These are phyloP conservation scores for Gallinago media DNA, from an alignment of 2,113 vertebrate species.

Conservation along the genomic window DNA sequence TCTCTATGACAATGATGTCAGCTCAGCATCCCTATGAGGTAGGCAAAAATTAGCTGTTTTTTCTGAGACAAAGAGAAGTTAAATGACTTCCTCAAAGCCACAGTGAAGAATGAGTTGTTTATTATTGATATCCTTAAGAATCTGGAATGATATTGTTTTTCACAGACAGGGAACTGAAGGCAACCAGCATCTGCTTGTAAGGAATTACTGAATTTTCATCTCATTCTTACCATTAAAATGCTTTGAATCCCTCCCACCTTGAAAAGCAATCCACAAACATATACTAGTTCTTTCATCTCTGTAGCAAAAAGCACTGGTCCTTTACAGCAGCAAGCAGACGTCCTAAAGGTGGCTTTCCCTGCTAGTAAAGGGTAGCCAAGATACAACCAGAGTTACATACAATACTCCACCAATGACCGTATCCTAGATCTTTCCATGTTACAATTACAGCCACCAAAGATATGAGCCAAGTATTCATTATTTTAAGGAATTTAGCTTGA, in stretches of 20 bases:
- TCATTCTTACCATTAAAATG: not conserved
- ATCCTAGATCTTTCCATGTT: not conserved
- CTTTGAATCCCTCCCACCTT: not conserved
- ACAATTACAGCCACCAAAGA: not conserved
- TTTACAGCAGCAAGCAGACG: not conserved
- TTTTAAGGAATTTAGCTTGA: not conserved
- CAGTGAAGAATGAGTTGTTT: not conserved
- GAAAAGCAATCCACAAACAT: not conserved
- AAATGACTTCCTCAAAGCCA: not conserved
- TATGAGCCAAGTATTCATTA: not conserved
- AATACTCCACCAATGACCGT: not conserved
- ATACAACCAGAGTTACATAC: not conserved
- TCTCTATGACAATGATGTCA: not conserved
- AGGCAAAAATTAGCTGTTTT: not conserved
- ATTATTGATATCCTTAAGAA: not conserved
- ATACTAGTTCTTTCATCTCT: not conserved
- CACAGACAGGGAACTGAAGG: not conserved
- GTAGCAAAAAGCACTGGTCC: not conserved
- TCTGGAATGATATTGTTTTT: not conserved
- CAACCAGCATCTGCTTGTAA: not conserved
- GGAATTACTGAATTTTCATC: not conserved
- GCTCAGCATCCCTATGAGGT: slow-evolving; percentile 11
- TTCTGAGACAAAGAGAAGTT: not conserved
- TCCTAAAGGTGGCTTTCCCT: not conserved
- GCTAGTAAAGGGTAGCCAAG: not conserved